Percentiles rank a stretch among this genome's conserved stretches.
These are phyloP conservation scores for Opisthograptis luteolata DNA, from an alignment of 2,888 invertebrate genomes.

Conservation along the genomic window DNA sequence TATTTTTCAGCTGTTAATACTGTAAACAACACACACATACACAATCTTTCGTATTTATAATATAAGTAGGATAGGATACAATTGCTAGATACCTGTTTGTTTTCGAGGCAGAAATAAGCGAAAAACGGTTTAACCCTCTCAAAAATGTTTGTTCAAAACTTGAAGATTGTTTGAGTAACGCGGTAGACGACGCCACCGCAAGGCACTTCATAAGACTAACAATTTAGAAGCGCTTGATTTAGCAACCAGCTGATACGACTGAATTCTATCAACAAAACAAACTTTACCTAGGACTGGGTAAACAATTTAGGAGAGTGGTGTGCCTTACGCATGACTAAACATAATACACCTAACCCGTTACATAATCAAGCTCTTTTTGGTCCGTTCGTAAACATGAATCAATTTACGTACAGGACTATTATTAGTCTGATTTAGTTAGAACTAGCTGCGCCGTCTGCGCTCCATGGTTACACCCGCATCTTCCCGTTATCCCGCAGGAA, in stretches of 20 bases:
- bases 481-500: too few species aligned
- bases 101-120: not conserved
- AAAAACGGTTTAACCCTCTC: not conserved
- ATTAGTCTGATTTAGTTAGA: slow-evolving; percentile 14
- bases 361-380: slow-evolving; percentile 30
- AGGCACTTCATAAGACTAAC: slow-evolving; percentile 19
- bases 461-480: too few species aligned
- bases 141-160: not conserved
- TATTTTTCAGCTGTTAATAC: too few species aligned
- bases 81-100: too few species aligned
- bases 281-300: slow-evolving; percentile 44
- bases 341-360: slow-evolving; percentile 29
- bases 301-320: slow-evolving; percentile 47
- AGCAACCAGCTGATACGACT: slow-evolving; percentile 23
- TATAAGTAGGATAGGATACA: too few species aligned
- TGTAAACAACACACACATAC: too few species aligned
- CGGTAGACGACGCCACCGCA: slow-evolving; percentile 1
- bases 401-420: slow-evolving; percentile 20
- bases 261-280: slow-evolving; percentile 46
- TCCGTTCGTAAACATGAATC: slow-evolving; percentile 28
- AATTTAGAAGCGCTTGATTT: slow-evolving; percentile 26
- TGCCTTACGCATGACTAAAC: slow-evolving; percentile 32
- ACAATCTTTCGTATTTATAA: too few species aligned
- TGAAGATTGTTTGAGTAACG: not conserved
- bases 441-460: too few species aligned